Base-by-base conservation (phyloP, 2,888 invertebrate genomes). In the Pardosa pseudoannulata region DNA sequence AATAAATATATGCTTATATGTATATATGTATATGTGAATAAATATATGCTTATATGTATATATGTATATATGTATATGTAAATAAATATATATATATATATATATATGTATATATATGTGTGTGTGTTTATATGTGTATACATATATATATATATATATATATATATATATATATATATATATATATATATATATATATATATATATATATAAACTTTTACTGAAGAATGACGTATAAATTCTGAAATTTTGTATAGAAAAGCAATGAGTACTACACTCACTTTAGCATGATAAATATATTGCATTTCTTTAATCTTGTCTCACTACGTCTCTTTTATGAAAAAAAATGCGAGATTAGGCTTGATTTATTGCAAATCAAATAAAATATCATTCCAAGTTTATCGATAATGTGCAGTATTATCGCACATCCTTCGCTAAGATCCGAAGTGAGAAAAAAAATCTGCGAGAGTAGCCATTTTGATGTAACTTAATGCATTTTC, bases 191-290 rank as follows among this genome's bases (percentile, higher is more conserved):
- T n/a, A n/a, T n/a, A n/a, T n/a, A n/a, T n/a, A n/a, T n/a, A n/a
- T n/a, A n/a, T n/a, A n/a, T n/a, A n/a, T n/a, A n/a, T n/a, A n/a
- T n/a, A n/a, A n/a, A n/a, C 75, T 64, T 82, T 82, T 82, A 82
- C 71, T 75, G 29, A 46, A 27, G 50, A n/a, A 62, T 75, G 41
- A 82, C 75, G 75, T 70, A 75, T 82, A 75, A 82, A 75, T 62
- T 11, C 23, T 82, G 82, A 75, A 75, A 82, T 70, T 70, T 71
- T 82, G 75, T 70, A 82, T 75, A 71, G 82, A 62, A 82, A 82
- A 46, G 75, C 75, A 73, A 72, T 73, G 74, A 28, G n/a, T 2
- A 16, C 46, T 6, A 6, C 16, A 16, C 11, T 16, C 1, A 16
- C 16, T 46, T 46, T 7, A 16, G 7, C 5, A 46, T 46, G 16